phyloP scores from a whole-genome alignment of 2,113 vertebrate species.

The Coptodon bakossiorum region DNA sequence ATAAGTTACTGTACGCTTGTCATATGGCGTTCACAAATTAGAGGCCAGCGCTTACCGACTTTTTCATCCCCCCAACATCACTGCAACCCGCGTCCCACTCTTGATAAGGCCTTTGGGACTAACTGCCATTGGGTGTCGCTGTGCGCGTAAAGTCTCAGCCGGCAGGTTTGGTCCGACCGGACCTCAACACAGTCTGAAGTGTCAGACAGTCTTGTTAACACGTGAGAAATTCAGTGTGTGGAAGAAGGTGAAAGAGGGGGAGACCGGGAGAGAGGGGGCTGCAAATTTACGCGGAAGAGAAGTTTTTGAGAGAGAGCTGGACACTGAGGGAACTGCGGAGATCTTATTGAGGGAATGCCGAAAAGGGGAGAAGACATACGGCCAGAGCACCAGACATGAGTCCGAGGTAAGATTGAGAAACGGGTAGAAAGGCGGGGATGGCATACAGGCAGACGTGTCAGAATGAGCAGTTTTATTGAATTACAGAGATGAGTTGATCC shows the following conservation, averaged over 20 bases:
- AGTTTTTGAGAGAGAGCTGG: neutral
- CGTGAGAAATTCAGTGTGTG: constrained; percentile 35
- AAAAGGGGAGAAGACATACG: constrained; percentile 41
- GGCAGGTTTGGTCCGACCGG: constrained; percentile 35
- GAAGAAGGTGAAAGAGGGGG: constrained; percentile 7
- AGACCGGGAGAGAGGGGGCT: constrained; percentile 2
- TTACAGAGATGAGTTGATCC: neutral
- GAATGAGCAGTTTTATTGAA: neutral
- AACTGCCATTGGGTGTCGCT: constrained; percentile 66
- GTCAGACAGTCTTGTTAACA: constrained; percentile 57
- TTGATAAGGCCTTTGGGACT: neutral
- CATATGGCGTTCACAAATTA: neutral
- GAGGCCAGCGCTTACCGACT: neutral
- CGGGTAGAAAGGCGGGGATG: neutral
- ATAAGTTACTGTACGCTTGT: neutral
- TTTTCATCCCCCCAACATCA: neutral
- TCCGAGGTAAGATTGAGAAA: constrained; percentile 65
- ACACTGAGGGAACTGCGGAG: constrained; percentile 22
- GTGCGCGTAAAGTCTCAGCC: constrained; percentile 47
- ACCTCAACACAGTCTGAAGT: constrained; percentile 56
- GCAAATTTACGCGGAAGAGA: constrained; percentile 18
- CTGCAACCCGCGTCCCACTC: neutral
- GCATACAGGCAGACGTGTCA: neutral
- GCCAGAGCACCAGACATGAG: constrained; percentile 73
- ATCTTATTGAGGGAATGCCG: constrained; percentile 56